Evolutionary conservation across 2,113 vertebrate genomes (phyloP).

Genomic region (Perca flavescens): DNA sequence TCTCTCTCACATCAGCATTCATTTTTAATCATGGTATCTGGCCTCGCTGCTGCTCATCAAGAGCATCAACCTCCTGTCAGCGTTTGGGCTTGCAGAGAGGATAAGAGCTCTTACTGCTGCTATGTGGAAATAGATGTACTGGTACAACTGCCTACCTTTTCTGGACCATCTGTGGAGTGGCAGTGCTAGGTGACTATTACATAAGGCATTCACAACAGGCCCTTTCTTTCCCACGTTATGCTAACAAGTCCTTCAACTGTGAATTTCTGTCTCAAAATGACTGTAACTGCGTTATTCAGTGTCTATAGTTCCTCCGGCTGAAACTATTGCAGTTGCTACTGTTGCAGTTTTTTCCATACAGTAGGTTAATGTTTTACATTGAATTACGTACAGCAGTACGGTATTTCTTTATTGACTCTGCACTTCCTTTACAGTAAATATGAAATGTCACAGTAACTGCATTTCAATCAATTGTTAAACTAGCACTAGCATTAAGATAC

Average conservation of each 20-base stretch:
- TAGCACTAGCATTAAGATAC: background rate
- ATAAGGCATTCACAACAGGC: slow-evolving; percentile 70
- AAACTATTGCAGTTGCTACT: background rate
- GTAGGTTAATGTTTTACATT: background rate
- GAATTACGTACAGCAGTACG: background rate
- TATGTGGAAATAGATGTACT: slow-evolving; percentile 78
- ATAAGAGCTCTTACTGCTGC: slow-evolving; percentile 78
- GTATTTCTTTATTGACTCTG: background rate
- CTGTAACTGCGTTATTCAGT: slow-evolving; percentile 30
- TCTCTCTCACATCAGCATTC: slow-evolving; percentile 69
- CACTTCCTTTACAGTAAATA: background rate
- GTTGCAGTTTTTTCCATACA: background rate
- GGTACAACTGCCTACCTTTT: slow-evolving; percentile 79
- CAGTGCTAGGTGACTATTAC: slow-evolving; percentile 69
- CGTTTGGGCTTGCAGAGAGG: slow-evolving; percentile 73
- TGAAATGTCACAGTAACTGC: background rate
- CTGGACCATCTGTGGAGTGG: slow-evolving; percentile 77
- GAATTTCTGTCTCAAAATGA: slow-evolving; percentile 48
- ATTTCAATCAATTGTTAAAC: background rate
- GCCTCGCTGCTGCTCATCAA: slow-evolving; percentile 74
- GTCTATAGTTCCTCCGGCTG: background rate
- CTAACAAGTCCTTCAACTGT: slow-evolving; percentile 56
- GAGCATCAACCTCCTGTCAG: slow-evolving; percentile 77
- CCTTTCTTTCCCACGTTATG: slow-evolving; percentile 57
- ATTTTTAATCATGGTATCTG: slow-evolving; percentile 80